Evolutionary conservation across 2,113 vertebrate species (phyloP).

Genomic region (Grallaria varia): DNA sequence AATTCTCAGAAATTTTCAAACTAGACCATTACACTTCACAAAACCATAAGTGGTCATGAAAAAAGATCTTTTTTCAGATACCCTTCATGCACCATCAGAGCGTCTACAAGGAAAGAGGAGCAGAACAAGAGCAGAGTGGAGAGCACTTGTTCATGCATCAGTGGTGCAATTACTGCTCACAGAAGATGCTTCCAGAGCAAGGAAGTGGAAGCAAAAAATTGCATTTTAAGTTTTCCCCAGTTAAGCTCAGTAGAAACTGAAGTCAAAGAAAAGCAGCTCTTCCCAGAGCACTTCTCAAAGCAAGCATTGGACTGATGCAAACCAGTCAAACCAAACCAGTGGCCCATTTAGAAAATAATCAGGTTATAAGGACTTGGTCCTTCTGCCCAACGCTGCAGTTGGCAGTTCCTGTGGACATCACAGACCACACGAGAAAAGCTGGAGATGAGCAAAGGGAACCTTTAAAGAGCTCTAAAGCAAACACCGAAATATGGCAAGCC

Average conservation of each 20-base stretch:
- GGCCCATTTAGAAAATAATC: not conserved
- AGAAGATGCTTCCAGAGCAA: not conserved
- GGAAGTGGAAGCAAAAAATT: not conserved
- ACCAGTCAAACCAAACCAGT: accelerated
- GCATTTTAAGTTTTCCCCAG: not conserved
- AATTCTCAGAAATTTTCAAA: not conserved
- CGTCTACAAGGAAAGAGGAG: not conserved
- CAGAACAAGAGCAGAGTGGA: not conserved
- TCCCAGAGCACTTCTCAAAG: not conserved
- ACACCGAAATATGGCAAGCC: not conserved
- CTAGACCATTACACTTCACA: not conserved
- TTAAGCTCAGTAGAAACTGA: not conserved
- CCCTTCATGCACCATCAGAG: not conserved
- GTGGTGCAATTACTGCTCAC: not conserved
- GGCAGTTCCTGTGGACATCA: accelerated
- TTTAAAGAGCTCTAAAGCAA: not conserved
- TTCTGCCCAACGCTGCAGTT: not conserved
- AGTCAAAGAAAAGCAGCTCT: not conserved
- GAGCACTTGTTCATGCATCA: not conserved
- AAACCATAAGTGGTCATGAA: not conserved
- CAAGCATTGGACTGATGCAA: not conserved
- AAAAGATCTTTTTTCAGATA: not conserved
- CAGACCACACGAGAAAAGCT: not conserved
- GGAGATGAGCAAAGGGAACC: not conserved
- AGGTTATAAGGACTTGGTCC: not conserved